These are phyloP conservation scores for Misgurnus anguillicaudatus DNA, from an alignment of 2,113 vertebrate species.

Conservation along the genomic window DNA sequence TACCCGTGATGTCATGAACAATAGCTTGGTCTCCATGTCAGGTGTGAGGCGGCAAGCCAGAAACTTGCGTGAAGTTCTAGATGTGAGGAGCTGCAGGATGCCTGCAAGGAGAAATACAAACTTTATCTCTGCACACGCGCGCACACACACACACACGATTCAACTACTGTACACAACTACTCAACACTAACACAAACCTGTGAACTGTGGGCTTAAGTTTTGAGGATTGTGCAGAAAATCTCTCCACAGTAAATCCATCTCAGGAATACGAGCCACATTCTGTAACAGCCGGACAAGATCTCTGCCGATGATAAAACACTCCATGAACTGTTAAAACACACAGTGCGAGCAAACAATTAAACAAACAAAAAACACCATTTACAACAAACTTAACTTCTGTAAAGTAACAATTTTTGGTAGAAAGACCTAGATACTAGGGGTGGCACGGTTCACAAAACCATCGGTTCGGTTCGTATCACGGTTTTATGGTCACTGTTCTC, in stretches of 20 bases:
- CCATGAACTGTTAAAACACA: slow-evolving; percentile 81
- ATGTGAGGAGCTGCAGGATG: slow-evolving; percentile 90
- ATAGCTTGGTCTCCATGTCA: slow-evolving; percentile 97
- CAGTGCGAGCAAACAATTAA: background rate
- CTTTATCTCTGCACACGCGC: background rate
- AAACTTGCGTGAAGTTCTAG: slow-evolving; percentile 93
- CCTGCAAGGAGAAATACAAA: slow-evolving; percentile 66
- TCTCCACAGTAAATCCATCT: slow-evolving; percentile 93
- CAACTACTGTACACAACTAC: background rate
- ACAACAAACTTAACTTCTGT: background rate
- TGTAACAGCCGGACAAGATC: slow-evolving; percentile 93
- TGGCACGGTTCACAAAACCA: too few relatives aligned
- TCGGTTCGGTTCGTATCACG: too few relatives aligned
- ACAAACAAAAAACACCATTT: background rate
- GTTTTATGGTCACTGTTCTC: too few relatives aligned
- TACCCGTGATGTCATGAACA: slow-evolving; percentile 97
- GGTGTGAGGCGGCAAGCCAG: slow-evolving; percentile 94
- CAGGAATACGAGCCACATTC: slow-evolving; percentile 92
- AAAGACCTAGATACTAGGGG: too few relatives aligned
- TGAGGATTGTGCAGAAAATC: slow-evolving; percentile 94
- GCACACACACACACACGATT: background rate
- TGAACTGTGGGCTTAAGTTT: slow-evolving; percentile 89
- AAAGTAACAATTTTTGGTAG: too few relatives aligned
- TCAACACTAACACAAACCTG: slow-evolving; percentile 73
- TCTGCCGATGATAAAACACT: slow-evolving; percentile 92